Evolutionary conservation across 1,140 invertebrate genomes (phyloP).

Genomic region (Vanessa tameamea): DNA sequence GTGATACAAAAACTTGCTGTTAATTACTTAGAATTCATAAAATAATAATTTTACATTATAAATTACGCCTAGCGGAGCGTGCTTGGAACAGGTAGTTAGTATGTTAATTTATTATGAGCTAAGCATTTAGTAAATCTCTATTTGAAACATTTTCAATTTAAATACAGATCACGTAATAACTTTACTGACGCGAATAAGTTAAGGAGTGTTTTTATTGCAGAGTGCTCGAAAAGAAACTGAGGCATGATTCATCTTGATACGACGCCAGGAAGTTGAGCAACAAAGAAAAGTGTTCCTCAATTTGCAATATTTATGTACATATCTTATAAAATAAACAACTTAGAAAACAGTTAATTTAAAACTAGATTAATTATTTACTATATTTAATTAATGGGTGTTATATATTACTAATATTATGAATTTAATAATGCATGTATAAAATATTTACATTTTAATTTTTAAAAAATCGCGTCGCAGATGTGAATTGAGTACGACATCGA

Average conservation of each 20-base stretch:
- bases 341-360: not conserved
- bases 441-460: too few relatives aligned
- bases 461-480: too few relatives aligned
- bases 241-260: slow-evolving; percentile 25
- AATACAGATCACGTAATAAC: slow-evolving; percentile 13
- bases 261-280: slow-evolving; percentile 24
- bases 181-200: slow-evolving; percentile 11
- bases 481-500: too few relatives aligned
- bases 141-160: slow-evolving; percentile 6
- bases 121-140: slow-evolving; percentile 4
- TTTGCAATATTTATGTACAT: slow-evolving; percentile 1
- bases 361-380: not conserved
- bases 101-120: too few relatives aligned
- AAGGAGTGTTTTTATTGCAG: slow-evolving; percentile 12
- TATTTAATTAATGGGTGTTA: too few relatives aligned
- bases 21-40: too few relatives aligned
- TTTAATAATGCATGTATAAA: too few relatives aligned
- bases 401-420: too few relatives aligned
- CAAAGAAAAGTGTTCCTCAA: slow-evolving; percentile 20
- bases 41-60: too few relatives aligned
- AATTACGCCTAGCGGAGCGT: too few relatives aligned
- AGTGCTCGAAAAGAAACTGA: slow-evolving; percentile 21
- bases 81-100: too few relatives aligned
- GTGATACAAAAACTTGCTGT: too few relatives aligned
- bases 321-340: not conserved